A percentile compares a stretch with the other conserved stretches of the same genome.
Conservation (phyloP, 2,888 invertebrate genomes). For the Brachylomia viminalis region DNA sequence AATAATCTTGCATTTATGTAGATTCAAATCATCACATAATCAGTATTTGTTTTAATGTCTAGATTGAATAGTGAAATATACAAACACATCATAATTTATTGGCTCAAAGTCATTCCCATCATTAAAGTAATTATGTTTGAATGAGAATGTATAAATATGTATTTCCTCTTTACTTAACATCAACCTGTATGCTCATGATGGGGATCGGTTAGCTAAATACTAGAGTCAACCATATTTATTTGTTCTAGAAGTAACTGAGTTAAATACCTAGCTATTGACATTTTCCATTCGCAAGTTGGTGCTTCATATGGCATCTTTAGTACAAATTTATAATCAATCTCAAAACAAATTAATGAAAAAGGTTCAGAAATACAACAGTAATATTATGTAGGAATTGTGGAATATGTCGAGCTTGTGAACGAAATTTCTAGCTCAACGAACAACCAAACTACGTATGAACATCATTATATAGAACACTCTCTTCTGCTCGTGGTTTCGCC, state of each 20-base stretch:
- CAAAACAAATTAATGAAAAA: not conserved
- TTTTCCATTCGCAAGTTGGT: not conserved
- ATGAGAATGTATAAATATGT: constrained; percentile 30
- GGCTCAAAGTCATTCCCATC: constrained; percentile 37
- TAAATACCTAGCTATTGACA: not conserved
- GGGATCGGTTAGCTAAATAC: not conserved
- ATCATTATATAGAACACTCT: not conserved
- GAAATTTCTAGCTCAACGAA: constrained; percentile 24
- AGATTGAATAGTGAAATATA: constrained; percentile 1
- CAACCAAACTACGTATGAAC: not conserved
- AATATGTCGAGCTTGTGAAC: constrained; percentile 2
- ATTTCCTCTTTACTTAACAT: constrained; percentile 20
- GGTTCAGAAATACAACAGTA: not conserved
- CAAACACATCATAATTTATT: constrained; percentile 23
- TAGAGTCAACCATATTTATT: not conserved
- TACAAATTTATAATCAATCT: not conserved
- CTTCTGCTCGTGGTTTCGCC: not conserved
- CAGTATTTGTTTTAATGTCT: not conserved
- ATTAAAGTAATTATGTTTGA: constrained; percentile 28
- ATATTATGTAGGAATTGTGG: not conserved
- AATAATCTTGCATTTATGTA: constrained; percentile 10
- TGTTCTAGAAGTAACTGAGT: constrained; percentile 4
- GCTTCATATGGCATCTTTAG: not conserved
- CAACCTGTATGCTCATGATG: not conserved
- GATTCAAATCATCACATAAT: constrained; percentile 10